Percentiles rank a stretch among this genome's conserved stretches.
Conservation (phyloP, 2,113 vertebrate species). For the Eubucco bourcierii region DNA sequence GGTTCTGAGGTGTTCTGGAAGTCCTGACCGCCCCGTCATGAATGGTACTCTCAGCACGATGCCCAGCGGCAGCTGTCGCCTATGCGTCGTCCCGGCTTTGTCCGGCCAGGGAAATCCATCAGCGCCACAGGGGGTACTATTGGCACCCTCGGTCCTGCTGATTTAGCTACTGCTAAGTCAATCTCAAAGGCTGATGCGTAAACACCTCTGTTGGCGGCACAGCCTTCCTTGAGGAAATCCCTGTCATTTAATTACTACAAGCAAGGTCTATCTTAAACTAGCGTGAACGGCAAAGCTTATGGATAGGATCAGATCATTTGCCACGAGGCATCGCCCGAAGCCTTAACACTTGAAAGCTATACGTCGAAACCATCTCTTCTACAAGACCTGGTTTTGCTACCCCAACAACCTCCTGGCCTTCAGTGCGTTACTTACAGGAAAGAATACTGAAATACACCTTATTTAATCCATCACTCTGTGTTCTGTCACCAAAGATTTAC, state of each 20-base stretch:
- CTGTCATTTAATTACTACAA: too few relatives aligned
- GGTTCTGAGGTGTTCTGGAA: background rate
- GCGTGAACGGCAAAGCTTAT: background rate
- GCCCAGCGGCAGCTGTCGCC: background rate
- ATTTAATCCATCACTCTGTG: background rate
- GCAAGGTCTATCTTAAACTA: background rate
- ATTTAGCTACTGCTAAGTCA: background rate
- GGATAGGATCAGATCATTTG: accelerated
- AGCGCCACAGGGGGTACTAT: accelerated
- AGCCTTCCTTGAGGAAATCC: background rate
- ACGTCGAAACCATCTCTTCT: background rate
- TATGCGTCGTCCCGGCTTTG: too few relatives aligned
- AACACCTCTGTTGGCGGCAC: too few relatives aligned
- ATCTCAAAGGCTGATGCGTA: background rate
- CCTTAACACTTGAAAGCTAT: accelerated
- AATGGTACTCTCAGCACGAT: background rate
- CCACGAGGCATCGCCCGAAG: too few relatives aligned
- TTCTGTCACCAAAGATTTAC: background rate
- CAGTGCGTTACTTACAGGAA: background rate
- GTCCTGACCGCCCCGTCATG: accelerated
- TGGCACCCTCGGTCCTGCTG: accelerated
- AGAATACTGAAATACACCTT: background rate
- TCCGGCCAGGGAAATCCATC: background rate
- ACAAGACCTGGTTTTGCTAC: background rate
- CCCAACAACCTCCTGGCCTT: background rate